Evolutionary conservation across 2,888 invertebrate genomes (phyloP).

Genomic region (Diadegma fenestrale): DNA sequence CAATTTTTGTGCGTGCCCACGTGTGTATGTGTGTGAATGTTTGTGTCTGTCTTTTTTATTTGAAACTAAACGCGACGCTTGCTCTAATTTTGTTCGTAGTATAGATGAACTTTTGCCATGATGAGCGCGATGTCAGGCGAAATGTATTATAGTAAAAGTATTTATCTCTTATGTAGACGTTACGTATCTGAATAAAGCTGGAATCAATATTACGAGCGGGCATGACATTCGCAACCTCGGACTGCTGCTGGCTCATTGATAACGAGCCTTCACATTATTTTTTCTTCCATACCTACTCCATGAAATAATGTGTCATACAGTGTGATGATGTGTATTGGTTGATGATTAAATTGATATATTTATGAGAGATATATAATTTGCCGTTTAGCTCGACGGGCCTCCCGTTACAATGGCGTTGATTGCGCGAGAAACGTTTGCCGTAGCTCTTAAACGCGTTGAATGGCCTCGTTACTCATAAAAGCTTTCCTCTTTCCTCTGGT

Average conservation of each 20-base stretch:
- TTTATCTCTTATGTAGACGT: constrained; percentile 65
- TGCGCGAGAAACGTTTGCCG: constrained; percentile 78
- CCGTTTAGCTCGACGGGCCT: constrained; percentile 31
- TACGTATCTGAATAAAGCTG: constrained; percentile 56
- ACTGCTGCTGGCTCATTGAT: background rate
- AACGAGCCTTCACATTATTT: background rate
- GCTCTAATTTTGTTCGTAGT: constrained; percentile 57
- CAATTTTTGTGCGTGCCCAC: background rate
- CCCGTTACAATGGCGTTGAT: constrained; percentile 78
- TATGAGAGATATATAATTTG: constrained; percentile 50
- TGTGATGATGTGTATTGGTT: constrained; percentile 5
- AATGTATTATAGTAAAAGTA: constrained; percentile 72
- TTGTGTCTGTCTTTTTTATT: constrained; percentile 7
- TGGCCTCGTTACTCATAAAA: constrained; percentile 77
- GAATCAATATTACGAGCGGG: constrained; percentile 11
- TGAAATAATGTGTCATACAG: background rate
- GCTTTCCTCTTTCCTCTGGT: constrained; percentile 30
- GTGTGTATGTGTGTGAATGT: constrained; percentile 4
- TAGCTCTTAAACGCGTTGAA: constrained; percentile 77
- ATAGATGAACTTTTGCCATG: constrained; percentile 47
- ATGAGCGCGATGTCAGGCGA: constrained; percentile 52
- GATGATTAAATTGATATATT: background rate
- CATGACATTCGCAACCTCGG: background rate
- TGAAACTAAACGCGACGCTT: constrained; percentile 53
- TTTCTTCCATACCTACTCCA: constrained; percentile 14